Conservation (phyloP, 2,888 invertebrate genomes). For the Asteroscopus sphinx region DNA sequence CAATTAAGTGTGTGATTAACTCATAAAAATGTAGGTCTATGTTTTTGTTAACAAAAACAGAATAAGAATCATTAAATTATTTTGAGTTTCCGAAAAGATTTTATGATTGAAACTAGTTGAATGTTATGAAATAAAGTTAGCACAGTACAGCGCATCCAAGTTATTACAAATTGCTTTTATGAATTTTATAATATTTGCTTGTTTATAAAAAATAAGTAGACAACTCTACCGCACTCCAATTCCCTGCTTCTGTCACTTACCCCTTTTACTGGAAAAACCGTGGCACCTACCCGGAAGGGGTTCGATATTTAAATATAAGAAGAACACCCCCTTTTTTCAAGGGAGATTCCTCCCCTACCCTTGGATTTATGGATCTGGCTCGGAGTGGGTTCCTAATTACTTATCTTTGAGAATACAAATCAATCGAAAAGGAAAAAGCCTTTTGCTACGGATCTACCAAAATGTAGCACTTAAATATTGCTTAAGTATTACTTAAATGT, state of each 20-base stretch:
- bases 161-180: too few relatives aligned
- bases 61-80: too few relatives aligned
- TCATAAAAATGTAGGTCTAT: too few relatives aligned
- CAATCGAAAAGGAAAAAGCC: constrained; percentile 79
- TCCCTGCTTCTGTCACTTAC: constrained; percentile 89
- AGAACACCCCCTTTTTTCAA: constrained; percentile 89
- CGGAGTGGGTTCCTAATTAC: constrained; percentile 86
- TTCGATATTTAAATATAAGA: constrained; percentile 90
- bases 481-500: constrained; percentile 29
- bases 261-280: constrained; percentile 90
- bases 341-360: constrained; percentile 71
- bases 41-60: too few relatives aligned
- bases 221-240: constrained; percentile 64
- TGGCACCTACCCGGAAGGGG: constrained; percentile 90
- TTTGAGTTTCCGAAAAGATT: too few relatives aligned
- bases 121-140: too few relatives aligned
- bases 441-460: constrained; percentile 49
- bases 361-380: constrained; percentile 89
- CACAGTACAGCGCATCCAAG: too few relatives aligned
- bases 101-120: too few relatives aligned
- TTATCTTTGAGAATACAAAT: constrained; percentile 89
- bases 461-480: constrained; percentile 54
- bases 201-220: background rate
- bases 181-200: too few relatives aligned
- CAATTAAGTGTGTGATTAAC: too few relatives aligned